Base-by-base conservation (phyloP, 92 coral and sea anemone genomes). In the Montipora capitata region DNA sequence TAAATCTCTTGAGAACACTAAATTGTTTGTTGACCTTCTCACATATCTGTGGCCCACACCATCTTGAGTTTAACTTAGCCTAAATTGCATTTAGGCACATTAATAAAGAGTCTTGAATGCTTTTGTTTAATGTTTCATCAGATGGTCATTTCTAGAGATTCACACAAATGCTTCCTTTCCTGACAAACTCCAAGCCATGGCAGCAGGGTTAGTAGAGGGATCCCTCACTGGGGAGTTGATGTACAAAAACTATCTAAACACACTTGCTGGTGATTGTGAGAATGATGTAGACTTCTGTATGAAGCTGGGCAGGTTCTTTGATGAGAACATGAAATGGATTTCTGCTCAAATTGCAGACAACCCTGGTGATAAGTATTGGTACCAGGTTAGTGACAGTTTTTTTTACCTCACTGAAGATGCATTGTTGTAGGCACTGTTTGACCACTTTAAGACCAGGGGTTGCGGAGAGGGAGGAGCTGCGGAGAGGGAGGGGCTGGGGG, bases 151-250 rank as follows among this genome's bases (percentile, higher is more conserved):
- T 51, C 71, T 96, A 7, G 97, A 96, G 77, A 96, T 96, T 7
- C 97, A 92, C 45, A 89, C 96, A 79, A 92, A 92, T 89, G 90
- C 76, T 7, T 87, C 95, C 12, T 93, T 86, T 59, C 71, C 94
- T 16, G 97, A 97, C 51, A 74, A 54, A 12, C n/a, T 67, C 40
- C 98, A 97, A 82, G 96, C 98, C 40, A 18, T n/a, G 68, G 99
- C 95, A 5, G 98, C 94, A 1, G 99, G 99, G 27, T 94, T 94
- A 98, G 78, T 89, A 35, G 99, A 97, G 77, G 99, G 99, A 9
- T 94, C 66, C 52, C 77, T 96, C 38, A 97, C 99, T 14, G 93
- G 98, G 44, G 94, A 96, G 13, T 86, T 97, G 1, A 96, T 97
- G 59, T 74, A 82, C 83, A 85, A 87, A 78, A 18, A 79, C 3